Conservation (phyloP, 1,140 invertebrate genomes). For the Delia radicum region DNA sequence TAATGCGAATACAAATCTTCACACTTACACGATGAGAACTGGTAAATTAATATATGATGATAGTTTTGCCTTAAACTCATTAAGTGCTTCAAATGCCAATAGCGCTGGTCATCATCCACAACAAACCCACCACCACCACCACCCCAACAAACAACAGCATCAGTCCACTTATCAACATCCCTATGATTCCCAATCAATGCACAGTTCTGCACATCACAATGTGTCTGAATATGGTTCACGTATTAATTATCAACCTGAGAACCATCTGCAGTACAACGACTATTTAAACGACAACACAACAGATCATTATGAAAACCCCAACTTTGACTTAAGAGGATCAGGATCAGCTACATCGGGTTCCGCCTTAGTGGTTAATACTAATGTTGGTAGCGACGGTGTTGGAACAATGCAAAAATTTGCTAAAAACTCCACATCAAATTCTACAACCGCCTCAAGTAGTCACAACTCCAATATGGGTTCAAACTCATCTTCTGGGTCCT, state of each 20-base stretch:
- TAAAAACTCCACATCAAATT: slow-evolving; percentile 28
- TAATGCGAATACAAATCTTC: slow-evolving; percentile 79
- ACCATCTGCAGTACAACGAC: slow-evolving; percentile 29
- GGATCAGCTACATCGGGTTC: not conserved
- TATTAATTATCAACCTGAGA: not conserved
- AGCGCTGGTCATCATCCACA: slow-evolving; percentile 23
- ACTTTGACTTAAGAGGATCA: slow-evolving; percentile 44
- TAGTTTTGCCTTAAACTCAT: slow-evolving; percentile 47
- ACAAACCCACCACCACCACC: not conserved
- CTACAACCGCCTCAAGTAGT: slow-evolving; percentile 31
- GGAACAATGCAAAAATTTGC: slow-evolving; percentile 11
- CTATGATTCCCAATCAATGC: slow-evolving; percentile 49
- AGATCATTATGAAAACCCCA: slow-evolving; percentile 55
- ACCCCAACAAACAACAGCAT: slow-evolving; percentile 40
- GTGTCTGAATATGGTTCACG: slow-evolving; percentile 33
- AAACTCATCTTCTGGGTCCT: slow-evolving; percentile 29
- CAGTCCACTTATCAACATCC: slow-evolving; percentile 50
- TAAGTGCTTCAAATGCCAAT: slow-evolving; percentile 24
- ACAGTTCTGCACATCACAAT: slow-evolving; percentile 40
- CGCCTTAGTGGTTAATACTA: not conserved
- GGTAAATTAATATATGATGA: slow-evolving; percentile 76
- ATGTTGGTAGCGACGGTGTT: not conserved
- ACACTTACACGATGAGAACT: slow-evolving; percentile 77
- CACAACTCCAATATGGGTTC: slow-evolving; percentile 4
- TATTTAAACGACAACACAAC: slow-evolving; percentile 42